Percentiles rank a stretch among this genome's conserved stretches.
These are phyloP conservation scores for Scleropages formosus DNA, from an alignment of 2,797 vertebrate species.

Conservation along the genomic window DNA sequence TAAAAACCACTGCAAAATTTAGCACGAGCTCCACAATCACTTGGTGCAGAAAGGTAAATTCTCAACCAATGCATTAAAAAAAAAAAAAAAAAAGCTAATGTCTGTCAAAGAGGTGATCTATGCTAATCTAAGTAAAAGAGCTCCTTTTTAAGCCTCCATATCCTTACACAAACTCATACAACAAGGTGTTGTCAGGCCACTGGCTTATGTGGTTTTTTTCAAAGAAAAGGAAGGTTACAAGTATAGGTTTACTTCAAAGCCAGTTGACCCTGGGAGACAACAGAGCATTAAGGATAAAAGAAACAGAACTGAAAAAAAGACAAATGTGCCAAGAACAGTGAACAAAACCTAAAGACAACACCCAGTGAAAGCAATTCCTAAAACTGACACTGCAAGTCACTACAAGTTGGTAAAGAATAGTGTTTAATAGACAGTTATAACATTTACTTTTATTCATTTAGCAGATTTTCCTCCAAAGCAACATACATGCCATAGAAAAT, in stretches of 20 bases:
- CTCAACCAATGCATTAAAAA: not conserved
- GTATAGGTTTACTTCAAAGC: slow-evolving; percentile 12
- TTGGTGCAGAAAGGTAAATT: not conserved
- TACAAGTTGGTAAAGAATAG: too few species aligned
- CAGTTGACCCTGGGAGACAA: not conserved
- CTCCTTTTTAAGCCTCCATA: slow-evolving; percentile 20
- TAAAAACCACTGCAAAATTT: slow-evolving; percentile 7
- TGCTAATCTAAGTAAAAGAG: slow-evolving; percentile 10
- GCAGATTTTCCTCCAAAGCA: too few species aligned
- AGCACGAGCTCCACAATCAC: slow-evolving; percentile 3
- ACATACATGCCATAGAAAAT: too few species aligned
- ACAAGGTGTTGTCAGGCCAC: slow-evolving; percentile 2
- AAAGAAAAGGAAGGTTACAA: not conserved
- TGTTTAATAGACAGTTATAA: too few species aligned
- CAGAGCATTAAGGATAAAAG: not conserved
- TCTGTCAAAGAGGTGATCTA: slow-evolving; percentile 16
- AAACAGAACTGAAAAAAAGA: not conserved
- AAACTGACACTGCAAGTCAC: not conserved
- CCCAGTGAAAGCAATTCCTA: not conserved
- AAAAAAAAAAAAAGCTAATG: not conserved
- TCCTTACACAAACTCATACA: not conserved
- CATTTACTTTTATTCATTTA: too few species aligned
- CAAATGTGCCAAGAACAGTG: not conserved
- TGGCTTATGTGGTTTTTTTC: slow-evolving; percentile 16
- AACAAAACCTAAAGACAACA: not conserved